These are phyloP conservation scores for Nymphalis polychloros DNA, from an alignment of 2,888 invertebrate species.

Conservation along the genomic window DNA sequence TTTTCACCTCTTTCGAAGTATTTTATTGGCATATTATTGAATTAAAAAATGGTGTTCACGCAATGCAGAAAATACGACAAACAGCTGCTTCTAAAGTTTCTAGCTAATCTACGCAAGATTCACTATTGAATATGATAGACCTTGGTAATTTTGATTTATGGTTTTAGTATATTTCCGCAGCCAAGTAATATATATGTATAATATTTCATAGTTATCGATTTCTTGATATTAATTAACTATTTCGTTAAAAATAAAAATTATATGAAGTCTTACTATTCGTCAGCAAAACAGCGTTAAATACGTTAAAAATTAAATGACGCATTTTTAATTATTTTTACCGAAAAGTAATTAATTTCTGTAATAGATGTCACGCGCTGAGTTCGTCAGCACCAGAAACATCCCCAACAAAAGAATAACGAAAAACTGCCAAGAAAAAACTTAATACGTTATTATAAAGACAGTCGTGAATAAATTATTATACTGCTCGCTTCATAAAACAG, in stretches of 20 bases:
- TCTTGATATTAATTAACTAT: no score
- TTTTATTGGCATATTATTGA: background rate
- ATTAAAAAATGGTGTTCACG: background rate
- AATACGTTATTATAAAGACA: slow-evolving; percentile 34
- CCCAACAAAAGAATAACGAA: slow-evolving; percentile 12
- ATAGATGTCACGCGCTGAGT: background rate
- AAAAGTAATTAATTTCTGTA: background rate
- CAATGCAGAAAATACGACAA: background rate
- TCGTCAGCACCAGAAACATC: background rate
- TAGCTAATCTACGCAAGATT: background rate
- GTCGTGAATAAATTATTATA: slow-evolving; percentile 36
- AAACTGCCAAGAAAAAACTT: slow-evolving; percentile 21
- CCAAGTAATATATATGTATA: background rate
- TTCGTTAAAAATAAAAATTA: no score
- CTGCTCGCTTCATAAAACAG: slow-evolving; percentile 37
- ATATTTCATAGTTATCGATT: background rate
- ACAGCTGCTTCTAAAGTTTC: background rate
- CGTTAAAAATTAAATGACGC: no score
- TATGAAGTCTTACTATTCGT: no score
- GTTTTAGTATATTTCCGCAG: background rate
- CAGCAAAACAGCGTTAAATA: no score
- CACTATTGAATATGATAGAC: background rate
- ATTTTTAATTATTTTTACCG: background rate
- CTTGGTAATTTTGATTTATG: background rate
- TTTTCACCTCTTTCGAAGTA: background rate